These are phyloP conservation scores for Diorhabda carinulata DNA, from an alignment of 1,140 invertebrate genomes.

Conservation along the genomic window DNA sequence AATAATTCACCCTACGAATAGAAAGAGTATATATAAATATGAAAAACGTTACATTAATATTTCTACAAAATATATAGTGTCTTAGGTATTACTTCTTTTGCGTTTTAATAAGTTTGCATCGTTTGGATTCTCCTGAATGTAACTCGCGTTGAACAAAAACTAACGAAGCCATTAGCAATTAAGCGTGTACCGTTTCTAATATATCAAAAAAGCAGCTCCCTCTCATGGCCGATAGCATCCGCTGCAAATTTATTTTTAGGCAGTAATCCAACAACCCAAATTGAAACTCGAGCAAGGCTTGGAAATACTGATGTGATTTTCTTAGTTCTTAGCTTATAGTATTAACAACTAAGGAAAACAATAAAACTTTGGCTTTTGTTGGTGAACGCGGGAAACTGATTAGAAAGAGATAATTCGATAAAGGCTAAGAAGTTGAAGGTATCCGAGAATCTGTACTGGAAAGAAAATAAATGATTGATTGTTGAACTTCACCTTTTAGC, in stretches of 20 bases:
- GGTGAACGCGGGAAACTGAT: constrained; percentile 5
- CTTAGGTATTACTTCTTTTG: too few species aligned
- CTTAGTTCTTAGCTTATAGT: constrained; percentile 9
- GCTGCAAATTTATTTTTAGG: constrained; percentile 9
- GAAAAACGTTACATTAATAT: too few species aligned
- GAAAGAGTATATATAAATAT: too few species aligned
- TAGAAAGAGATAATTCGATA: constrained; percentile 8
- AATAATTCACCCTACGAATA: too few species aligned
- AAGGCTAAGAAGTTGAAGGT: too few species aligned
- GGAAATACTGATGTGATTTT: constrained; percentile 1
- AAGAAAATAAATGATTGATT: too few species aligned
- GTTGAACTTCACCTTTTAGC: too few species aligned
- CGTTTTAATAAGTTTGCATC: too few species aligned
- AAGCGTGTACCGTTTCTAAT: neutral
- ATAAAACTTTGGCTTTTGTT: constrained; percentile 11
- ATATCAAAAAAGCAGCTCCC: neutral
- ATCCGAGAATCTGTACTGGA: too few species aligned
- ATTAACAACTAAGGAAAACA: constrained; percentile 3
- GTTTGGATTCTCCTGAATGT: neutral
- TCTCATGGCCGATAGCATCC: constrained; percentile 8
- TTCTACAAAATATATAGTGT: neutral
- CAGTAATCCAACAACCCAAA: constrained; percentile 9
- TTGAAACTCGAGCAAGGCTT: neutral
- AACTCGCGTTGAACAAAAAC: neutral
- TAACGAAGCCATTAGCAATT: neutral